Evolutionary conservation across 92 coral and sea anemone genomes (phyloP).

Genomic region (Paramuricea clavata): DNA sequence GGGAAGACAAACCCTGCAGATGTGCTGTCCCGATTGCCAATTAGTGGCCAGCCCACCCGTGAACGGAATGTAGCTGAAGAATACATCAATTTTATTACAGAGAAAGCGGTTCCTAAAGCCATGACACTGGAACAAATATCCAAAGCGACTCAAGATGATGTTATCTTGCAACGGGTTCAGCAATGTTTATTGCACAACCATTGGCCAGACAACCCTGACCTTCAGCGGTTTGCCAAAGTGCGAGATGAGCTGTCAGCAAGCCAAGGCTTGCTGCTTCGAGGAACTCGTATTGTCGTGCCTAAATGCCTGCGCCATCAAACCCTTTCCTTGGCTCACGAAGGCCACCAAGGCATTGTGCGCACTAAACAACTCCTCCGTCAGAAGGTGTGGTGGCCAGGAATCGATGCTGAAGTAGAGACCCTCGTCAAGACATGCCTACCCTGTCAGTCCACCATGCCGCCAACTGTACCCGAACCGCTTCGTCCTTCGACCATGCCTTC

Average conservation of each 20-base stretch:
- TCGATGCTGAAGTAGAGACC: conserved; percentile 41
- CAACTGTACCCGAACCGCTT: conserved; percentile 32
- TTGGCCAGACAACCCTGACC: conserved; percentile 20
- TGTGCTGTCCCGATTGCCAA: conserved; percentile 41
- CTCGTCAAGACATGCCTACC: conserved; percentile 42
- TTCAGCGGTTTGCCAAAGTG: conserved; percentile 15
- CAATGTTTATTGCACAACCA: neutral
- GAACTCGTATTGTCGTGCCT: conserved; percentile 56
- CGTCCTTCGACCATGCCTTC: conserved; percentile 26
- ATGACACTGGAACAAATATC: conserved; percentile 45
- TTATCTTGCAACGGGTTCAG: neutral
- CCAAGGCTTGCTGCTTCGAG: conserved; percentile 39
- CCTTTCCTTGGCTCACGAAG: conserved; percentile 66
- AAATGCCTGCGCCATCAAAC: conserved; percentile 29
- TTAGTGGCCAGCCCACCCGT: conserved; percentile 7
- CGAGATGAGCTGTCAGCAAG: conserved; percentile 44
- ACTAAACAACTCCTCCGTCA: conserved; percentile 54
- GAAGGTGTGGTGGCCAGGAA: conserved; percentile 69
- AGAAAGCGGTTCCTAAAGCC: conserved; percentile 45
- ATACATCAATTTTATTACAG: conserved; percentile 34
- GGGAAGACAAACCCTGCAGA: conserved; percentile 47
- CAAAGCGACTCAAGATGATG: neutral
- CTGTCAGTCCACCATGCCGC: conserved; percentile 50
- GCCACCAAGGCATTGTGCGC: conserved; percentile 65
- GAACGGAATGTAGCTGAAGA: conserved; percentile 43